phyloP scores from a whole-genome alignment of 2,113 vertebrate species.

The Crotalus horridus region DNA sequence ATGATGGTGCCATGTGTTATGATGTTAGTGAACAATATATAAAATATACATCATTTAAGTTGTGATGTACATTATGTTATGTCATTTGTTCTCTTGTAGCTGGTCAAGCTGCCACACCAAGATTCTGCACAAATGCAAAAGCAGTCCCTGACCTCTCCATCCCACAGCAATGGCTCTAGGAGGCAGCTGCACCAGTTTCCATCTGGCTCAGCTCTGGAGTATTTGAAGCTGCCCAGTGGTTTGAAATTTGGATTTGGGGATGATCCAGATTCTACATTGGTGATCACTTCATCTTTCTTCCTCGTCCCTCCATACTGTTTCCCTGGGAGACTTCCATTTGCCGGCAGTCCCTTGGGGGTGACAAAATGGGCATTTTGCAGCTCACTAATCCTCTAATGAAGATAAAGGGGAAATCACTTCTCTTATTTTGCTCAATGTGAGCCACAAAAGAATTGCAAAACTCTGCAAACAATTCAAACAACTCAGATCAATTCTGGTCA shows the following conservation, averaged over 20 bases:
- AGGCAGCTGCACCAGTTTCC: neutral
- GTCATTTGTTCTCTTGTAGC: neutral
- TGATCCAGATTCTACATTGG: neutral
- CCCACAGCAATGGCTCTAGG: neutral
- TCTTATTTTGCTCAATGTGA: neutral
- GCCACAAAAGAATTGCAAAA: neutral
- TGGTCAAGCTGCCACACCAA: neutral
- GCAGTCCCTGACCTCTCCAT: neutral
- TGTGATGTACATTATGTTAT: neutral
- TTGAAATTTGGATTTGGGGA: neutral
- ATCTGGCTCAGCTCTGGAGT: neutral
- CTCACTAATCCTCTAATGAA: neutral
- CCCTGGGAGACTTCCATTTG: no score
- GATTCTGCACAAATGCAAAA: neutral
- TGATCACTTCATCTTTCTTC: neutral
- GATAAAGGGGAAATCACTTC: neutral
- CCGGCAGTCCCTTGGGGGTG: neutral
- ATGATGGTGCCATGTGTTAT: neutral
- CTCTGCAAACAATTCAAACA: neutral
- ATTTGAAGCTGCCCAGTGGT: neutral
- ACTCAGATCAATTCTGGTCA: neutral
- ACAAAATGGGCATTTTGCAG: neutral
- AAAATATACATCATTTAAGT: neutral
- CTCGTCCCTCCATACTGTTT: neutral
- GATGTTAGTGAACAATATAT: neutral